Conservation (phyloP, 2,113 vertebrate species). For the Chloropsis cyanopogon region DNA sequence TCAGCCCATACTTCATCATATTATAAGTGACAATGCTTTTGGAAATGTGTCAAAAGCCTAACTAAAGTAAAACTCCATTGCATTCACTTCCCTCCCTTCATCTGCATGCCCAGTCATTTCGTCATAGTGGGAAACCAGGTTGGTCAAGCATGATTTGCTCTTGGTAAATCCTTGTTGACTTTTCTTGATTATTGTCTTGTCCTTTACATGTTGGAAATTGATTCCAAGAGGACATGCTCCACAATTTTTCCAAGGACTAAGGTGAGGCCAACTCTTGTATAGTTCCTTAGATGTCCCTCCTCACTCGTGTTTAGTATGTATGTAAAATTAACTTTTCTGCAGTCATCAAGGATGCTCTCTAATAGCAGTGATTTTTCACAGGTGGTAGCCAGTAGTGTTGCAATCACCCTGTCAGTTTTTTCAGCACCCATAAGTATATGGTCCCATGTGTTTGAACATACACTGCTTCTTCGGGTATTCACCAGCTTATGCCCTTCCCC, state of each 20-base stretch:
- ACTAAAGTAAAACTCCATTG: background rate
- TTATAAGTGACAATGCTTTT: background rate
- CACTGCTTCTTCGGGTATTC: background rate
- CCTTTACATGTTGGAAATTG: conserved; percentile 32
- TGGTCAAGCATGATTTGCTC: background rate
- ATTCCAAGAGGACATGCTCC: conserved; percentile 47
- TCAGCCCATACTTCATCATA: background rate
- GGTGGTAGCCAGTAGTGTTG: background rate
- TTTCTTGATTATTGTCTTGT: conserved; percentile 6
- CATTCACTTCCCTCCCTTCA: background rate
- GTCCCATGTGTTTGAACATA: background rate
- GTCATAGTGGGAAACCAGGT: background rate
- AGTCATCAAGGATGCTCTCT: background rate
- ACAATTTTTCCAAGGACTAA: conserved; percentile 13
- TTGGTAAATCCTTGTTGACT: background rate
- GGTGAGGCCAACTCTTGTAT: background rate
- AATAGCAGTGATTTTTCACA: background rate
- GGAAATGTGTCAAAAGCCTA: background rate
- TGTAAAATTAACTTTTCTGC: background rate
- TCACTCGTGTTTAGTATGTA: background rate
- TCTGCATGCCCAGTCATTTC: background rate
- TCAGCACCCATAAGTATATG: background rate
- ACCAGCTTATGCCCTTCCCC: background rate
- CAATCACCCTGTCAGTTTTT: background rate
- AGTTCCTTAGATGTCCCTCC: background rate